Conservation (phyloP, 2,888 invertebrate genomes). For the Lasioglossum figueresi region DNA sequence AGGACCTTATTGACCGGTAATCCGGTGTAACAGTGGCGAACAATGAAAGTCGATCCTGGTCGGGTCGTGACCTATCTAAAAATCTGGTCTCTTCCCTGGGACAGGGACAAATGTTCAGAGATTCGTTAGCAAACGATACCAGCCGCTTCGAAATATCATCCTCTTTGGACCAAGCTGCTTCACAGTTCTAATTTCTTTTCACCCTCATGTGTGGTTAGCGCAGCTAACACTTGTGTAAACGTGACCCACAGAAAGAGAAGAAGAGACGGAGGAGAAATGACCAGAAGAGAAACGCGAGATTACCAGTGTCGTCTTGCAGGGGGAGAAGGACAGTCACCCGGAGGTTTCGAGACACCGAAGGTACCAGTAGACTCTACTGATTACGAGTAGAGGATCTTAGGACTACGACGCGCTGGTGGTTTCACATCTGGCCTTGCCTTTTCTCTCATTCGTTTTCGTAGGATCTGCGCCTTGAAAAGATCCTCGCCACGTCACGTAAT, state of each 20-base stretch:
- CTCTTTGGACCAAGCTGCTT: conserved; percentile 1
- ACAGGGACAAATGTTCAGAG: conserved; percentile 23
- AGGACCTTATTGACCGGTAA: conserved; percentile 18
- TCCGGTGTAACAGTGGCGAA: not conserved
- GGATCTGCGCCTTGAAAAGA: conserved; percentile 73
- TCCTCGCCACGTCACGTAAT: conserved; percentile 70
- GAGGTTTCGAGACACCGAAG: conserved; percentile 56
- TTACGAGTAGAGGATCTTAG: conserved; percentile 33
- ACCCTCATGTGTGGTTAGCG: conserved; percentile 2
- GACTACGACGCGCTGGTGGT: conserved; percentile 15
- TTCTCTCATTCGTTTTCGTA: conserved; percentile 53
- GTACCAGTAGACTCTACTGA: no score
- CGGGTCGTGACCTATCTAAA: conserved; percentile 30
- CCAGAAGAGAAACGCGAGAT: conserved; percentile 58
- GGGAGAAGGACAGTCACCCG: conserved; percentile 17
- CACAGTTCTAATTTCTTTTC: conserved; percentile 20
- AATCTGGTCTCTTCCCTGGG: conserved; percentile 19
- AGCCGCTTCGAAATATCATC: conserved; percentile 26
- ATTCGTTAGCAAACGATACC: conserved; percentile 33
- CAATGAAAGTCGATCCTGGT: conserved; percentile 31
- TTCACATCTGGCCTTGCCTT: conserved; percentile 69
- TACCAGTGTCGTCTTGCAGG: conserved; percentile 40
- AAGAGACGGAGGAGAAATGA: conserved; percentile 40
- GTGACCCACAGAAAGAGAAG: conserved; percentile 47
- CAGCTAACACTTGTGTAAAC: conserved; percentile 69